Conservation (phyloP, 2,888 invertebrate species). For the Luffia ferchaultella region DNA sequence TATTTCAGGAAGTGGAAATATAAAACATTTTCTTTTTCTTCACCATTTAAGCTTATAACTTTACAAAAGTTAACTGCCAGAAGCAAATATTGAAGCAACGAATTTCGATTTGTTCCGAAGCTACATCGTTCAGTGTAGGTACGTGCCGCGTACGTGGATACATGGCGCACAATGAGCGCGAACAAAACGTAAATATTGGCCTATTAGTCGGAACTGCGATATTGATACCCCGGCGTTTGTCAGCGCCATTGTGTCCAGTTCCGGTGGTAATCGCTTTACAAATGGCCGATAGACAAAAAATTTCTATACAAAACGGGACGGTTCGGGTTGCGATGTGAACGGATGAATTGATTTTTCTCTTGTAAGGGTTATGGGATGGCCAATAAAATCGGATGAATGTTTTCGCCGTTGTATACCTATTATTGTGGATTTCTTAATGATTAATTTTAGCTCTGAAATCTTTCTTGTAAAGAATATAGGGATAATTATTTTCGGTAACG, state of each 20-base stretch:
- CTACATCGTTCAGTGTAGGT: not conserved
- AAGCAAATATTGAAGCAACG: no score
- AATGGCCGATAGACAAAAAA: conserved; percentile 39
- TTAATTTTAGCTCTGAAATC: no score
- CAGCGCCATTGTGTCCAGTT: conserved; percentile 50
- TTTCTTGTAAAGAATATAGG: no score
- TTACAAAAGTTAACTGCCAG: no score
- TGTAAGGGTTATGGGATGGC: conserved; percentile 42
- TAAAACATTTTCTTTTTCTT: no score
- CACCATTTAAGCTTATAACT: no score
- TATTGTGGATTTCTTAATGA: no score
- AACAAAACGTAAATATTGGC: conserved; percentile 54
- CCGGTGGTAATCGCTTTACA: conserved; percentile 53
- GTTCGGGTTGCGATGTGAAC: conserved; percentile 29
- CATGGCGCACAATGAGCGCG: conserved; percentile 34
- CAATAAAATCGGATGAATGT: not conserved
- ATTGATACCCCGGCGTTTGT: conserved; percentile 48
- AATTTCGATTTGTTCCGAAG: conserved; percentile 1
- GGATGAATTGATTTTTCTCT: conserved; percentile 41
- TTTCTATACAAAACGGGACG: conserved; percentile 30
- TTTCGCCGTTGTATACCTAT: not conserved
- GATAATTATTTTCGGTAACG: no score
- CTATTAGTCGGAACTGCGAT: conserved; percentile 57
- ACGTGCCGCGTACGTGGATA: not conserved
- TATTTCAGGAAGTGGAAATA: no score